These are phyloP conservation scores for Chelmon rostratus DNA, from an alignment of 2,797 vertebrate genomes.

Conservation along the genomic window DNA sequence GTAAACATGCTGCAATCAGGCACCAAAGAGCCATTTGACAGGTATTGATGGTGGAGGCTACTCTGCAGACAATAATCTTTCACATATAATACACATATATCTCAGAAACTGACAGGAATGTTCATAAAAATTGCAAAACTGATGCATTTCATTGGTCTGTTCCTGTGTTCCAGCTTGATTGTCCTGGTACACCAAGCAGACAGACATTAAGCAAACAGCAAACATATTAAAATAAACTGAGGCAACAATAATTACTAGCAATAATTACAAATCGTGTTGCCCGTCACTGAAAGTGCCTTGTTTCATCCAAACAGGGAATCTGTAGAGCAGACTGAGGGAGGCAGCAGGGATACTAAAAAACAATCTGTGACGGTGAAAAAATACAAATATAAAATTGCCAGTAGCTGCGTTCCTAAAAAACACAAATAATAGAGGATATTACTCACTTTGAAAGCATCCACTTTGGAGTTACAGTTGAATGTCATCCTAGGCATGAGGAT, in stretches of 20 bases:
- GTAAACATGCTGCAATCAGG: slow-evolving; percentile 1
- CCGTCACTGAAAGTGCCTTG: neutral
- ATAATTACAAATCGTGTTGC: neutral
- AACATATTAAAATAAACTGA: neutral
- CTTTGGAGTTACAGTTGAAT: neutral
- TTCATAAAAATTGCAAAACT: neutral
- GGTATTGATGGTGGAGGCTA: slow-evolving; percentile 26
- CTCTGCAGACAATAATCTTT: slow-evolving; percentile 34
- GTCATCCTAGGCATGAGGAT: neutral
- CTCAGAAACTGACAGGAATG: neutral
- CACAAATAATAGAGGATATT: slow-evolving; percentile 3
- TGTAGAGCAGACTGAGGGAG: neutral
- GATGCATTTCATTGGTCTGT: neutral
- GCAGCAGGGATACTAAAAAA: neutral
- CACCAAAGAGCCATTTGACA: slow-evolving; percentile 5
- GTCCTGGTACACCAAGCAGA: neutral
- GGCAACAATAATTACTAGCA: neutral
- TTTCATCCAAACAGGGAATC: neutral
- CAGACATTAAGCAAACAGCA: neutral
- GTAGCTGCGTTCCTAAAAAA: neutral
- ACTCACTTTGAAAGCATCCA: slow-evolving; percentile 15
- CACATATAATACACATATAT: neutral
- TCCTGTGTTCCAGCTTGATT: neutral
- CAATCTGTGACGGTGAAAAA: neutral
- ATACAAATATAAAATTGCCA: neutral